phyloP scores from a whole-genome alignment of 2,797 vertebrate genomes.

The Gephyroberyx darwinii region DNA sequence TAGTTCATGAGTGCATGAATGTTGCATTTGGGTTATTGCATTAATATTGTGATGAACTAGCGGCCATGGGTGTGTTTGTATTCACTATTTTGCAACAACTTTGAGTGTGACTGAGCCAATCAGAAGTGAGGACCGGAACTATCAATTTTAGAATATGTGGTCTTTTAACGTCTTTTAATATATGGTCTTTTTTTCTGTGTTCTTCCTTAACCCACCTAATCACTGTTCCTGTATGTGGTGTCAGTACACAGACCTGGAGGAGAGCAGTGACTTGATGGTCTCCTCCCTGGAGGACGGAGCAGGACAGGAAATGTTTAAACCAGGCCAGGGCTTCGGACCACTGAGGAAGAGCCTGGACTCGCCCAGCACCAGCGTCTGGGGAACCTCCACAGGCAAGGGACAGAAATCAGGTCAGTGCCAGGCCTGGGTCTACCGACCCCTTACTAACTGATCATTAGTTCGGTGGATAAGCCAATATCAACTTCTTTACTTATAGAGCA shows the following conservation, averaged over 20 bases:
- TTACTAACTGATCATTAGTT: not conserved
- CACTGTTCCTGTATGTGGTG: not conserved
- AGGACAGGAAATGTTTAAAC: slow-evolving; percentile 69
- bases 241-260: slow-evolving; percentile 82
- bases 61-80: no score
- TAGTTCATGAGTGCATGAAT: no score
- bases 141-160: not conserved
- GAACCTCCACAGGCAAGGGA: slow-evolving; percentile 71
- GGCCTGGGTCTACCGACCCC: no score
- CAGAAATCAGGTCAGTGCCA: slow-evolving; percentile 76
- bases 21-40: no score
- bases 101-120: no score
- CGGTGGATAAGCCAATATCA: no score
- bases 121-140: not conserved
- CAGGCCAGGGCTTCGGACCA: slow-evolving; percentile 60
- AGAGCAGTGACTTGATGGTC: slow-evolving; percentile 84
- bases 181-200: no score
- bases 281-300: slow-evolving; percentile 89
- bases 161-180: no score
- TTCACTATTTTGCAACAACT: no score
- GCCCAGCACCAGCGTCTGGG: slow-evolving; percentile 86
- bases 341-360: slow-evolving; percentile 80
- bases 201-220: not conserved
- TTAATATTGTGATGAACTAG: no score
- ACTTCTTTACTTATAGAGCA: no score